Percentiles rank a stretch among this genome's conserved stretches.
Evolutionary conservation across 2,113 vertebrate species (phyloP).

Genomic region (Sturnus vulgaris): DNA sequence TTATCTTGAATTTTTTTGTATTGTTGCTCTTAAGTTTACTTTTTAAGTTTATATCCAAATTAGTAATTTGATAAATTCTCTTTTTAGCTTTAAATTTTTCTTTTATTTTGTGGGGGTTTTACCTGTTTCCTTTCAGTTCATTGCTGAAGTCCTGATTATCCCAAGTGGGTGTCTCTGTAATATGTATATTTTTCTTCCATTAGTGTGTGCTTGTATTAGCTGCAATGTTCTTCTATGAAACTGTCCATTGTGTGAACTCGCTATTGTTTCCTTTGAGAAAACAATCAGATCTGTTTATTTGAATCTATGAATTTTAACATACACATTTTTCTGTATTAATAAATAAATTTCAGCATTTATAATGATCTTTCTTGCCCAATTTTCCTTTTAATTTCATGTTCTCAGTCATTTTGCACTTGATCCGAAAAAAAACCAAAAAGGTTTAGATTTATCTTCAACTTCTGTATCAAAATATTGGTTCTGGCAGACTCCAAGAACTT

Average conservation of each 20-base stretch:
- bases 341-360: neutral
- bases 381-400: neutral
- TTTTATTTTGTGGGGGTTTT: accelerated
- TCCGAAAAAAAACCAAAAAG: neutral
- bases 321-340: neutral
- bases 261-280: neutral
- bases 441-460: neutral
- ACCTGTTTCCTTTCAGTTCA: neutral
- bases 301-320: neutral
- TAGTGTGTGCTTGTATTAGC: neutral
- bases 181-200: neutral
- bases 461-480: neutral
- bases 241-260: neutral
- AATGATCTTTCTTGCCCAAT: neutral
- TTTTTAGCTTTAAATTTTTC: neutral
- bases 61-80: neutral
- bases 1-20: neutral
- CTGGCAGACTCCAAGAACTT: neutral
- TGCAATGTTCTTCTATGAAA: neutral
- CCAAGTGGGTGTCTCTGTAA: neutral
- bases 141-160: neutral
- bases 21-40: neutral
- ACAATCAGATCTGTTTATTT: neutral
- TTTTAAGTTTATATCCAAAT: neutral
- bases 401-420: neutral